These are phyloP conservation scores for Camponotus fellah DNA, from an alignment of 2,888 invertebrate genomes.

Conservation along the genomic window DNA sequence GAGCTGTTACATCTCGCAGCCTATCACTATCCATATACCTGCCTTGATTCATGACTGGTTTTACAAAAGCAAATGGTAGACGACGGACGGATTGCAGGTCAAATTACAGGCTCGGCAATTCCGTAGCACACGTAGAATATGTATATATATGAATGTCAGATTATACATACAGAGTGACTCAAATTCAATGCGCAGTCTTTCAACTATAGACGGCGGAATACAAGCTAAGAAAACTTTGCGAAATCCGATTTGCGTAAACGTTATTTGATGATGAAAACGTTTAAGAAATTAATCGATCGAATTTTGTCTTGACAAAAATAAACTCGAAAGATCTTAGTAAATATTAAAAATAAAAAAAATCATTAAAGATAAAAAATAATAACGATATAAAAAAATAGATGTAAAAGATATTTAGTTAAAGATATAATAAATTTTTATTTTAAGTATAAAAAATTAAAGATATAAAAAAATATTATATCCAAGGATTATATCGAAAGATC, in stretches of 20 bases:
- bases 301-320: background rate
- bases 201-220: background rate
- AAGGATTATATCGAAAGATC: too few species aligned
- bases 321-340: background rate
- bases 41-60: conserved; percentile 59
- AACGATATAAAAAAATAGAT: background rate
- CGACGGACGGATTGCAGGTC: conserved; percentile 60
- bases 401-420: background rate
- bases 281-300: background rate
- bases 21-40: conserved; percentile 43
- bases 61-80: conserved; percentile 67
- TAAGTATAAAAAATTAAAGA: too few species aligned
- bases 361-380: background rate
- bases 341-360: background rate
- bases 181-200: background rate
- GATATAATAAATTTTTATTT: background rate
- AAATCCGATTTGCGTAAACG: background rate
- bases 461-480: too few species aligned
- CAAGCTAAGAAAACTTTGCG: background rate
- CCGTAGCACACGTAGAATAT: conserved; percentile 25
- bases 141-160: conserved; percentile 12
- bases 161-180: conserved; percentile 29
- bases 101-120: conserved; percentile 68
- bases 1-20: conserved; percentile 35
- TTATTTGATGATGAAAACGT: background rate